Base-by-base conservation (phyloP, 2,888 invertebrate genomes). In the Syrphus vitripennis region DNA sequence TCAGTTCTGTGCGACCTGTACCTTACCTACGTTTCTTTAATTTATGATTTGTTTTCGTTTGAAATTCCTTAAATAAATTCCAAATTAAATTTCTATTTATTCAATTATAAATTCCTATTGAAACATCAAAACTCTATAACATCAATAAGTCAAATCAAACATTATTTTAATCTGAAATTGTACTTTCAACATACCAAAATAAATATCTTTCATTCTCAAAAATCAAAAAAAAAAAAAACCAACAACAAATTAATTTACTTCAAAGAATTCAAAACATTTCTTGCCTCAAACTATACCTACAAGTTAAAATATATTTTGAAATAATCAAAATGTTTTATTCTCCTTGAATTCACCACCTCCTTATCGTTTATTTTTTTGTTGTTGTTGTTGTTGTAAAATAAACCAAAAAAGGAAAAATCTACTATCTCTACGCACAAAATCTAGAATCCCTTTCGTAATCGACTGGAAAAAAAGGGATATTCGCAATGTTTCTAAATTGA, bases 401-500 rank as follows among this genome's bases (percentile, higher is more conserved):
- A n/a, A 34, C 21, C 37, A 40, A 37, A 40, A 59, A 26, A n/a
- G 61, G 26, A 26, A 29, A 48, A 69, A 61, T 50, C 42, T 59
- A 55, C 16, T 59, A 12, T 67, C 4, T 55, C 34, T 59, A 72
- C 37, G 71, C 34, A 78, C 12, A 50, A 34, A 74, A 78, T 77
- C 31, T 63, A 37, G 69, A 84, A 72, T 81, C 81, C 69, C 74
- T 10, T n/a, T 74, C 29, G 76, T 86, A 81, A 86, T 86, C 86
- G 86, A 86, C 61, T 77, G 77, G 72, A 77, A 81, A 86, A 34
- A 77, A 82, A 45, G 50, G 81, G 76, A 84, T 80, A 76, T 76
- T 75, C 74, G 74, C 77, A 81, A 86, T 86, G 81, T 59, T 86
- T 21, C 34, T 50, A 86, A 86, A 86, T 86, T 81, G 82, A 86